Conservation (phyloP, 2,113 vertebrate species). For the Cacatua alba region DNA sequence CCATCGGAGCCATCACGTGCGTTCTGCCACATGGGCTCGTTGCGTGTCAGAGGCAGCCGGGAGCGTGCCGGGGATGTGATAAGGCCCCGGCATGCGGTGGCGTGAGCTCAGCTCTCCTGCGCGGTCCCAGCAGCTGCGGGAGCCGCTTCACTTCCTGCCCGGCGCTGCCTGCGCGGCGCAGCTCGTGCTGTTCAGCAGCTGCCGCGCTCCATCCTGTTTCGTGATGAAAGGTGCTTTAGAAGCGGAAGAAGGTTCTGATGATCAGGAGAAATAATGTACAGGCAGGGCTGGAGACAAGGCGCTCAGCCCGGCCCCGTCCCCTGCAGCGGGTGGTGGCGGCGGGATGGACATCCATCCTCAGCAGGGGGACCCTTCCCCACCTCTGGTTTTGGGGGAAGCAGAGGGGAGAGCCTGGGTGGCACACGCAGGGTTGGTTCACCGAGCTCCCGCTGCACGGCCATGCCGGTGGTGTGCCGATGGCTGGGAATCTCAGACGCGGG, state of each 20-base stretch:
- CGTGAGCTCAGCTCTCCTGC: background rate
- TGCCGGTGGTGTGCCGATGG: accelerated
- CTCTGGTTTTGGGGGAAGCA: background rate
- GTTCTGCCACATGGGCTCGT: background rate
- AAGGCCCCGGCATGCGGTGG: background rate
- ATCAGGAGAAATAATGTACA: background rate
- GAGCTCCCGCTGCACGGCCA: accelerated
- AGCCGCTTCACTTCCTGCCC: conserved; percentile 35
- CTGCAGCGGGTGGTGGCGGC: background rate
- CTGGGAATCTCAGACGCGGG: background rate
- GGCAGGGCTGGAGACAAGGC: conserved; percentile 7
- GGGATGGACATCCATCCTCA: background rate
- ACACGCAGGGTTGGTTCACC: accelerated
- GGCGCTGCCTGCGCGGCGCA: background rate
- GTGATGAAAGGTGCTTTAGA: conserved; percentile 29
- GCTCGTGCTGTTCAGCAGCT: conserved; percentile 17
- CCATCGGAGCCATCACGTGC: background rate
- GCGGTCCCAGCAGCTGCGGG: background rate
- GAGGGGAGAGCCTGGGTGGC: background rate
- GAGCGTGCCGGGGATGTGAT: background rate
- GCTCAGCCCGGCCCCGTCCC: background rate
- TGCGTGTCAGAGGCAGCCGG: background rate
- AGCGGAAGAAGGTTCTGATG: background rate
- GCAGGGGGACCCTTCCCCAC: background rate
- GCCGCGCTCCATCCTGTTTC: conserved; percentile 30